Evolutionary conservation across 2,797 vertebrate genomes (phyloP), one percentile per base, ranked within the genome.

Genomic region (Lacerta agilis): DNA sequence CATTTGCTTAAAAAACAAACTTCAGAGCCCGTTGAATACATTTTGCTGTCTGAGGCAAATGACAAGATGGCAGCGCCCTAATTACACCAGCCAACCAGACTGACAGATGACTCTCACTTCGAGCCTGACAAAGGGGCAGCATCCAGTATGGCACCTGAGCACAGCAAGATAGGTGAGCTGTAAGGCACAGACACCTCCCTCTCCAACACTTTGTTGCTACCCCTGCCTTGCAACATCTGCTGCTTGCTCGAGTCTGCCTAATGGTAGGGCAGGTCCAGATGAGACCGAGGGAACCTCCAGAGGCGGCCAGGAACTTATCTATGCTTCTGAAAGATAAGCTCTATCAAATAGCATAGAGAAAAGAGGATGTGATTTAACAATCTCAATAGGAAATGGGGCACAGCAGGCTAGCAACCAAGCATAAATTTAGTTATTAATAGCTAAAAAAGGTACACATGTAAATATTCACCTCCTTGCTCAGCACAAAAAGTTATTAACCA

Each of bases 401-500:
- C 11, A 77, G 27, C 9, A 36, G 27, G 17, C 29, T 85, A 17
- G 49, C 2, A 49, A n/a, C 49, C 38, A 84, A 38, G 27, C 55
- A 10, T 18, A 75, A 76, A 64, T 85, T 41, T 7, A 66, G 23
- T n/a, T 18, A 64, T 23, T n/a, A 41, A 15, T 55, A 55, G 49
- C 3, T 55, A 49, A 55, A 55, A 55, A 55, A 15, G 3, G 13
- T 55, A 55, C 20, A 64, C 17, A 64, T 64, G 61, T 41, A 55
- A 73, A 82, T 72, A 94, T 94, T 94, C 96, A 99, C 98, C 98
- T 96, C 97, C 98, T 78, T 79, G 97, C 89, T 97, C 96, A 25
- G 96, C 96, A 96, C 98, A 99, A 96, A 98, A 98, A 83, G 98
- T 97, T 95, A 99, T 98, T 89, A 99, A 95, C 98, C 98, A 98